Percentiles rank a stretch among this genome's conserved stretches.
phyloP scores from a whole-genome alignment of 2,888 invertebrate species.

The Oscheius sp. region DNA sequence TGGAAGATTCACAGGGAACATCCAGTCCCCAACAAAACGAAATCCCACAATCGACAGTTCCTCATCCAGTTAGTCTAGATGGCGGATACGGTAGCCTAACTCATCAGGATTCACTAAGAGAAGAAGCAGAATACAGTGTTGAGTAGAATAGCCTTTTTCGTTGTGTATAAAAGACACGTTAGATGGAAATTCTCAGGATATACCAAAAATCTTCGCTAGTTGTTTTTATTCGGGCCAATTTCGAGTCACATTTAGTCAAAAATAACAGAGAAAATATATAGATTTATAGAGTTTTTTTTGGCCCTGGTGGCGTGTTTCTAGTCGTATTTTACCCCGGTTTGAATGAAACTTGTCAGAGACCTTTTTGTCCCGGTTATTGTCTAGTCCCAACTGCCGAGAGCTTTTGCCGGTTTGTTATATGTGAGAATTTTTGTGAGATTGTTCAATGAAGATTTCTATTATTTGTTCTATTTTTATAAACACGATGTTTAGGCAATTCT shows the following conservation, averaged over 20 bases:
- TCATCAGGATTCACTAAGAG: constrained; percentile 32
- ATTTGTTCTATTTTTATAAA: too few relatives aligned
- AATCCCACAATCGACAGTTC: neutral
- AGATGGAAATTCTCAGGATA: too few relatives aligned
- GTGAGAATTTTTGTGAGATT: neutral
- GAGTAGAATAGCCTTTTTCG: too few relatives aligned
- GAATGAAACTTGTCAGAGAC: neutral
- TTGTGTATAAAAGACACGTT: too few relatives aligned
- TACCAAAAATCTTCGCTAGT: too few relatives aligned
- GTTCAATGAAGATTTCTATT: constrained; percentile 12
- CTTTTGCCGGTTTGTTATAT: neutral
- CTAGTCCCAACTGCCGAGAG: constrained; percentile 9
- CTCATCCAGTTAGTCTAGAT: constrained; percentile 34
- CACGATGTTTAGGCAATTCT: neutral
- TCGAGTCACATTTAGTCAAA: constrained; percentile 2
- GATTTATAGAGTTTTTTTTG: neutral
- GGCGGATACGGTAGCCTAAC: constrained; percentile 51
- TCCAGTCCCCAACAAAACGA: neutral
- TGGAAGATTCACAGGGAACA: neutral
- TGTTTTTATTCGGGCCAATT: neutral
- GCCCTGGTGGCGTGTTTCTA: neutral
- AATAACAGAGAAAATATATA: neutral
- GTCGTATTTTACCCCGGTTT: neutral
- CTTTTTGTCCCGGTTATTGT: neutral
- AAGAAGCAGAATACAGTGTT: constrained; percentile 9